Percentiles rank a stretch among this genome's conserved stretches.
Evolutionary conservation across 2,888 invertebrate species (phyloP).

Genomic region (Oscheius myriophilus): DNA sequence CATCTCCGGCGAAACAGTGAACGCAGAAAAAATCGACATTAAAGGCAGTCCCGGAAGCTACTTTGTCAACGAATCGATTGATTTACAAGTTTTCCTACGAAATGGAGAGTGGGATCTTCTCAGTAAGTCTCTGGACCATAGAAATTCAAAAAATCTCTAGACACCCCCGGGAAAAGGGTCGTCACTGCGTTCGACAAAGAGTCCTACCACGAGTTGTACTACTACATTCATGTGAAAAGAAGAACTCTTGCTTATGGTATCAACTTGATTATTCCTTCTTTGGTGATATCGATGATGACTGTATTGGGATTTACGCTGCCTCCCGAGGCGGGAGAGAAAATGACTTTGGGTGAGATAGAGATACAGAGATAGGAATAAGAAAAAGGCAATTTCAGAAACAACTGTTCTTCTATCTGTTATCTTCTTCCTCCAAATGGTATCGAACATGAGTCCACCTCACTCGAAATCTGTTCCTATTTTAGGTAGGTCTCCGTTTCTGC

Average conservation of each 20-base stretch:
- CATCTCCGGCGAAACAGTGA: slow-evolving; percentile 35
- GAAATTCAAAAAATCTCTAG: slow-evolving; percentile 30
- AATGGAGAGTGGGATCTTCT: slow-evolving; percentile 60
- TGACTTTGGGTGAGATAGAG: slow-evolving; percentile 40
- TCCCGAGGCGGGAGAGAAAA: slow-evolving; percentile 57
- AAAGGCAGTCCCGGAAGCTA: slow-evolving; percentile 37
- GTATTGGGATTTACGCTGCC: slow-evolving; percentile 58
- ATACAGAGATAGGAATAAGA: neutral
- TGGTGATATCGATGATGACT: slow-evolving; percentile 59
- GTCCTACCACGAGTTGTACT: slow-evolving; percentile 57
- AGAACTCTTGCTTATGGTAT: slow-evolving; percentile 57
- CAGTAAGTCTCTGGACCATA: slow-evolving; percentile 20
- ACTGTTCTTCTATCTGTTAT: slow-evolving; percentile 57
- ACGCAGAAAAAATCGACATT: slow-evolving; percentile 35
- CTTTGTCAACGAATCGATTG: slow-evolving; percentile 56
- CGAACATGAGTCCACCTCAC: slow-evolving; percentile 55
- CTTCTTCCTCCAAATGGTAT: slow-evolving; percentile 60
- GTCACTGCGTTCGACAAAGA: slow-evolving; percentile 50
- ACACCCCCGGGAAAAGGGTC: slow-evolving; percentile 53
- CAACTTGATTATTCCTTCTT: slow-evolving; percentile 55
- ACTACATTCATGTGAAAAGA: slow-evolving; percentile 53
- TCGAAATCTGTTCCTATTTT: slow-evolving; percentile 54
- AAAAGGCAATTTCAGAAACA: slow-evolving; percentile 40
- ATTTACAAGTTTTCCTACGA: slow-evolving; percentile 53
- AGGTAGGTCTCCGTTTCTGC: slow-evolving; percentile 25